Evolutionary conservation across 2,797 vertebrate species (phyloP), one percentile per base, ranked within the genome.

Genomic region (Melanotaenia trifasciata): DNA sequence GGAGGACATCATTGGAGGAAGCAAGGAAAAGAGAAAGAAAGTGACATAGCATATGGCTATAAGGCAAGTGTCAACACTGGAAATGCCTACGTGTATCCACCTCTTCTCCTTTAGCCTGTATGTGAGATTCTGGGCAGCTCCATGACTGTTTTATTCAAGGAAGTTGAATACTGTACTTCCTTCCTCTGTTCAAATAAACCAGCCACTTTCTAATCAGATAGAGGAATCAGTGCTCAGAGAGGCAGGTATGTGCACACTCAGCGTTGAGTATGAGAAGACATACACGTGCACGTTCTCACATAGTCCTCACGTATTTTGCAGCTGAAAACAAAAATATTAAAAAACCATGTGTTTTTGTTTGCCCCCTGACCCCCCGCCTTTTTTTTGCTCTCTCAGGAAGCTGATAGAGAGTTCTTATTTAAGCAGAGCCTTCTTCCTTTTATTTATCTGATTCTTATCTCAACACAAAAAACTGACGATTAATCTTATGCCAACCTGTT

Each of bases 181-280:
- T 20, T 47, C 26, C 10, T 11, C 26, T 18, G 61, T 63, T 63
- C 40, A 63, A 63, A 63, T 47, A 63, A 63, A 63, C 61, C 26
- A 24, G 11, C 26, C 40, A 13, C 40, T 47, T 43, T 62, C 38
- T 62, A 62, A 62, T 62, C 40, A 30, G 24, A 28, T 14, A 28
- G 38, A 45, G 24, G 16, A 62, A 20, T 28, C 61, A 56, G 14
- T 28, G 13, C 26, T 16, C 67, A 60, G 67, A 62, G 59, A 35
- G 30, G 61, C 43, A 66, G 75, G 61, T 68, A 90, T 85, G 67
- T 74, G 84, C 79, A 64, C 54, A 54, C 4, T 84, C 71, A 85
- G 80, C 89, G 62, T 24, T 1, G 14, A 54, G 18, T 24, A 64
- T 53, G 30, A 70, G 40, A 56, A 60, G 57, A 60, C 66, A 4